Base-by-base conservation (phyloP, 1,140 invertebrate genomes). In the Mercenaria mercenaria region DNA sequence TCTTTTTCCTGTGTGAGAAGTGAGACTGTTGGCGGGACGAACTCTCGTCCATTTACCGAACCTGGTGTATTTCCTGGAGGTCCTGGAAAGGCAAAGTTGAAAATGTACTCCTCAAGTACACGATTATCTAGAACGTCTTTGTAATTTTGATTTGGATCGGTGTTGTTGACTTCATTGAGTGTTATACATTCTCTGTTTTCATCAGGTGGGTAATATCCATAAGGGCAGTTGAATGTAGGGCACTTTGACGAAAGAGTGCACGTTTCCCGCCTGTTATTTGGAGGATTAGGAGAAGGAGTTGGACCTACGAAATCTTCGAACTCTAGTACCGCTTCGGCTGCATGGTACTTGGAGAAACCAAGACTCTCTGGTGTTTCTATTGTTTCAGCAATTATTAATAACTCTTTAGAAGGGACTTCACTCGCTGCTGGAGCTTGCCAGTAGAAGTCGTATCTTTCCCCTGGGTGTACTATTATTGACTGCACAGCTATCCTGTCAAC, bases 391-490 rank as follows among this genome's bases (percentile, higher is more conserved):
- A 97, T 96, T 50, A 99, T 97, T 98, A 98, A 98, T 95, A 98
- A 99, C 56, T 93, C 97, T 61, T 96, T 97, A 0, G 97, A 96
- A 0, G 96, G 94, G 87, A 97, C 97, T 93, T 97, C 97, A 39
- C 98, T 97, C 47, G 97, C 96, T 13, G 74, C 13, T 41, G 84
- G 69, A 2, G 26, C 47, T 76, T 50, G 41, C 0, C 99, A 77
- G 0, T 98, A 96, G 92, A 99, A 98, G 93, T 99, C 98, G 94
- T 97, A 99, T 77, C 98, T 96, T 95, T 99, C 98, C 0, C 98
- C 98, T 0, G 94, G 93, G 82, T 92, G 91, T 0, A 95, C 89
- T 41, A 94, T 91, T 41, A 95, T 84, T 0, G 92, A 93, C 43
- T 95, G 91, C 0, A 93, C 93, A 96, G 97, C 96, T 77, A 98